Evolutionary conservation across 2,113 vertebrate genomes (phyloP).

Genomic region (Ifrita kowaldi): DNA sequence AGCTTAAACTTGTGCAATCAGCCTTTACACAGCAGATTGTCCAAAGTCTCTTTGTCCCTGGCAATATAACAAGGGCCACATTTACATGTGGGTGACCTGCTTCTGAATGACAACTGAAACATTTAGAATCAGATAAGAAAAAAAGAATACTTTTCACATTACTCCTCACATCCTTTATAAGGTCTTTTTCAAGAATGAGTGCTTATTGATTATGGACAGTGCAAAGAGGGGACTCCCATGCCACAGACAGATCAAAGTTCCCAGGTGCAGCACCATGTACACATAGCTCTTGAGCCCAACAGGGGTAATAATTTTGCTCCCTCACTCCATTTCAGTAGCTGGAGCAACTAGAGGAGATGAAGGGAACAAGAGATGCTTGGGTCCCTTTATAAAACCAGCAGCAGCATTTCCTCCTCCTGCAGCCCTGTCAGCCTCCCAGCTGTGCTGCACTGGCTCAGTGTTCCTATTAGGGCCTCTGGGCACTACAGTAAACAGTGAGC

Average conservation of each 20-base stretch:
- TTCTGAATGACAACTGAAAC: slow-evolving; percentile 1
- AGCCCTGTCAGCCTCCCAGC: neutral
- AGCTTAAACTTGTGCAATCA: slow-evolving; percentile 17
- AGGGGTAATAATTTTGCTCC: neutral
- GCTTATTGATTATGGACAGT: neutral
- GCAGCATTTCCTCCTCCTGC: neutral
- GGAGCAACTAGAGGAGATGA: neutral
- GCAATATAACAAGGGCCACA: neutral
- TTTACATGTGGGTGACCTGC: slow-evolving; percentile 26
- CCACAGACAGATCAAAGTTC: neutral
- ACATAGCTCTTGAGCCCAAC: neutral
- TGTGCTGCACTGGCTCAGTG: neutral
- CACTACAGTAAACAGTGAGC: neutral
- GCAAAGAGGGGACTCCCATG: neutral
- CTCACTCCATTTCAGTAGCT: neutral
- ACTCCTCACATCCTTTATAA: neutral
- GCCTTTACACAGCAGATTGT: neutral
- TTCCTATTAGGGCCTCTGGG: neutral
- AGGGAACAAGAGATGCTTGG: neutral
- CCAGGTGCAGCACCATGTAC: neutral
- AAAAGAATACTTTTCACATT: neutral
- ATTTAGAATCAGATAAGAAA: neutral
- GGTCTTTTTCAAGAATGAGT: neutral
- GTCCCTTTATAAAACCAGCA: neutral
- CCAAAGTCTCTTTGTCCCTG: neutral